Evolutionary conservation across 2,888 invertebrate species (phyloP).

Genomic region (Matsumyia berberina): DNA sequence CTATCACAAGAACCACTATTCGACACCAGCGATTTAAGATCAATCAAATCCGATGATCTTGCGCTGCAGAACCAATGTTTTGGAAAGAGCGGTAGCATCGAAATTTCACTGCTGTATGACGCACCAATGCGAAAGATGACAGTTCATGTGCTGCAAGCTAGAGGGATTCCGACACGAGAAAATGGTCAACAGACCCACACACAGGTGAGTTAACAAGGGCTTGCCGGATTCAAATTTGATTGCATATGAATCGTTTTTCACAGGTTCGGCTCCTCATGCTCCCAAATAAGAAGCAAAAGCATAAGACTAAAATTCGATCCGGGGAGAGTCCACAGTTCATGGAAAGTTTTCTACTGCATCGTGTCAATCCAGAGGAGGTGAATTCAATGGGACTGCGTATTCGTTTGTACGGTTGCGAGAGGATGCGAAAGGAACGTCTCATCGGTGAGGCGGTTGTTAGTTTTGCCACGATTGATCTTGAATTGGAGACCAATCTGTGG

Average conservation of each 20-base stretch:
- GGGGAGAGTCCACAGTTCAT: constrained; percentile 96
- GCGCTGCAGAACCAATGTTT: constrained; percentile 84
- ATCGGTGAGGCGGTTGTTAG: constrained; percentile 96
- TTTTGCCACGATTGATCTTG: constrained; percentile 95
- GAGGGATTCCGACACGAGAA: constrained; percentile 90
- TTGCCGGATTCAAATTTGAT: neutral
- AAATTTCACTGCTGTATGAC: constrained; percentile 95
- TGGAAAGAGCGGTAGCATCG: constrained; percentile 90
- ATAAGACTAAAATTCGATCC: constrained; percentile 96
- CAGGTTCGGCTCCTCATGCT: constrained; percentile 94
- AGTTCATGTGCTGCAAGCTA: constrained; percentile 94
- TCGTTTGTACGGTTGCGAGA: constrained; percentile 95
- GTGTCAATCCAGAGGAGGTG: constrained; percentile 97
- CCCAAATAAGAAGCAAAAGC: constrained; percentile 96
- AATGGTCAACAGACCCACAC: constrained; percentile 89
- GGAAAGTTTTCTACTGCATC: constrained; percentile 95
- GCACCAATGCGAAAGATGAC: constrained; percentile 96
- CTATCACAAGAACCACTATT: constrained; percentile 84
- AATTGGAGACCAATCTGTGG: constrained; percentile 96
- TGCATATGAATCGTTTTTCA: constrained; percentile 12
- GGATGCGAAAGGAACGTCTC: constrained; percentile 95
- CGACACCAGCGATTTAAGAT: constrained; percentile 84
- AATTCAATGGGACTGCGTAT: constrained; percentile 95
- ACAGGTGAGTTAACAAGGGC: constrained; percentile 85
- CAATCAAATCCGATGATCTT: constrained; percentile 83